A percentile compares a stretch with the other conserved stretches of the same genome.
Conservation (phyloP, 1,140 invertebrate species). For the Microplitis demolitor region DNA sequence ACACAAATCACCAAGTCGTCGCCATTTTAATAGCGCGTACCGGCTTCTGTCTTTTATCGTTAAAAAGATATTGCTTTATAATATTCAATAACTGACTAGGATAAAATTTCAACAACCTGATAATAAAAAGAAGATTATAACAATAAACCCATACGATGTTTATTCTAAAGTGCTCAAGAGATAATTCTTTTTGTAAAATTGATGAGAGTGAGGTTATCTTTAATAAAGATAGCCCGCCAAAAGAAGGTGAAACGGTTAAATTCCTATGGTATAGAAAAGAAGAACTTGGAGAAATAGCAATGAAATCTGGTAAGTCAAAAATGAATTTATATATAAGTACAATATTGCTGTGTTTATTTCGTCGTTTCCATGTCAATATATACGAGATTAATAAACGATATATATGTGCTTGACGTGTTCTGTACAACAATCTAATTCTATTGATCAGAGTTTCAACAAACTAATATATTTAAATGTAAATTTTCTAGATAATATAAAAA, state of each 20-base stretch:
- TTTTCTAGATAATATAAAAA: not conserved
- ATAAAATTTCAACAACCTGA: too few species aligned
- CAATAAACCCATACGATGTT: too few species aligned
- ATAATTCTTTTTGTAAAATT: not conserved
- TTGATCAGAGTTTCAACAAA: conserved; percentile 6
- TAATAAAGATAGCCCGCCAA: conserved; percentile 3
- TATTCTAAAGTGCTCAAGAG: too few species aligned
- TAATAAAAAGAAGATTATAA: too few species aligned
- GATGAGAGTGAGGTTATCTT: conserved; percentile 10
- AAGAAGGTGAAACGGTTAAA: not conserved
- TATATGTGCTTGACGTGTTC: not conserved
- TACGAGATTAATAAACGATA: not conserved
- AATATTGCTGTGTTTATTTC: not conserved
- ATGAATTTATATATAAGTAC: not conserved
- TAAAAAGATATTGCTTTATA: too few species aligned
- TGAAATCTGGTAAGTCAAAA: conserved; percentile 3
- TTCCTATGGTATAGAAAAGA: not conserved
- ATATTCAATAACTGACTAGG: too few species aligned
- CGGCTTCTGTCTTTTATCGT: too few species aligned
- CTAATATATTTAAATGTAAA: conserved; percentile 5
- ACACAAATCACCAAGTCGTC: too few species aligned
- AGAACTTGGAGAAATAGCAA: not conserved
- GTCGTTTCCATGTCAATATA: not conserved
- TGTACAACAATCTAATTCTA: not conserved
- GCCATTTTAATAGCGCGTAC: too few species aligned